phyloP scores from a whole-genome alignment of 2,113 vertebrate species.

The Polyodon spathula region DNA sequence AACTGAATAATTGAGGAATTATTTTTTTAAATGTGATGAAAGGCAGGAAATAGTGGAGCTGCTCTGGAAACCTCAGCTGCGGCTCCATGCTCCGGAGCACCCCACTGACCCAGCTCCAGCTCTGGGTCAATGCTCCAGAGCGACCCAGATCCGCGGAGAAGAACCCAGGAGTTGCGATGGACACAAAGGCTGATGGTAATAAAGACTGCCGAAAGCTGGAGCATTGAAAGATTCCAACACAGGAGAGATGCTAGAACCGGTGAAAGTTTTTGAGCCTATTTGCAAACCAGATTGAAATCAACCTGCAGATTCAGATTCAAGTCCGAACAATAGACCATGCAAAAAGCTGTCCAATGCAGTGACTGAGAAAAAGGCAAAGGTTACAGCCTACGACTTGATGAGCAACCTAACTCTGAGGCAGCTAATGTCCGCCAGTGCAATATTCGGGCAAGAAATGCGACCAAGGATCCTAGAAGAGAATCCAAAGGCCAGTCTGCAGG shows the following conservation, averaged over 20 bases:
- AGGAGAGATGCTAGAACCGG: conserved; percentile 64
- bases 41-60: too few relatives aligned
- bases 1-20: too few relatives aligned
- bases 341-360: conserved; percentile 59
- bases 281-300: conserved; percentile 14
- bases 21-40: too few relatives aligned
- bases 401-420: conserved; percentile 64
- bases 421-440: conserved; percentile 64
- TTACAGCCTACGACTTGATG: conserved; percentile 83
- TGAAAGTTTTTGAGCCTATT: conserved; percentile 57
- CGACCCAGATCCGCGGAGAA: neutral
- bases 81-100: too few relatives aligned
- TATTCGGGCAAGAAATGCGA: conserved; percentile 72
- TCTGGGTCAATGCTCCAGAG: too few relatives aligned
- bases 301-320: conserved; percentile 18
- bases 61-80: too few relatives aligned
- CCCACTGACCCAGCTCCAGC: too few relatives aligned
- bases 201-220: conserved; percentile 67
- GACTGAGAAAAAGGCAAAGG: conserved; percentile 62
- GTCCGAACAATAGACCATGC: conserved; percentile 24
- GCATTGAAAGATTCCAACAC: conserved; percentile 47
- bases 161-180: neutral
- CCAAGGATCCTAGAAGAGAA: conserved; percentile 62
- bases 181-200: neutral
- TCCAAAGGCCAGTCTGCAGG: conserved; percentile 59